Base-by-base conservation (phyloP, 2,113 vertebrate genomes). In the Pipra filicauda region DNA sequence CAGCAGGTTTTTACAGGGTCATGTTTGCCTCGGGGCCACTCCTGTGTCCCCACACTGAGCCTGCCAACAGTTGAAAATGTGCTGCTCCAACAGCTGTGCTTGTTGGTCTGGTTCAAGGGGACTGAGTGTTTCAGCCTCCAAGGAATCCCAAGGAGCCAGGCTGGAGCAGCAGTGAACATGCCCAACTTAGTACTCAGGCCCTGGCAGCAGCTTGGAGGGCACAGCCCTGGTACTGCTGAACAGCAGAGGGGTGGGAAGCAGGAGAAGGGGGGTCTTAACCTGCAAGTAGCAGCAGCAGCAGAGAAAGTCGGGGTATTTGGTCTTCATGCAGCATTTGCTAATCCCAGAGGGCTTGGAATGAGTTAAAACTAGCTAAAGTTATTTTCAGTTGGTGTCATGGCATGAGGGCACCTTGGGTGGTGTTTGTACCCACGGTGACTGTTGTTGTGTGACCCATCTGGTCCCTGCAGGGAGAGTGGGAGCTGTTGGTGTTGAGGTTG, bases 211-310 rank as follows among this genome's bases (percentile, higher is more conserved):
- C n/a, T 3, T 4, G 55, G 44, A 15, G 67, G 23, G 21, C 19
- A 0, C 12, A 0, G 16, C 5, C 12, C 1, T 5, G 11, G 6
- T 23, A 2, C 35, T 39, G 17, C 4, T 37, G 30, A 15, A 4
- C 12, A 17, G 8, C 58, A 30, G 49, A 35, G 71, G 19, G 46
- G 2, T 41, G 62, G 67, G 57, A 67, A 46, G 35, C 71, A 78
- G 85, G 11, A 64, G 23, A 9, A 15, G 24, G 35, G 19, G 46
- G 28, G 6, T 13, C 4, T 35, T 49, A 14, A 70, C n/a, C 26
- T 21, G 3, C 33, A 55, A 37, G 12, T 7, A 61, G 58, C 10
- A 48, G 78, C 55, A 48, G 78, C 55, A 79, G 62, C 37, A 35
- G 55, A 55, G 24, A 9, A 57, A 66, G 39, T n/a, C 46, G 5